Evolutionary conservation across 2,888 invertebrate species (phyloP).

Genomic region (Mesorhabditis belari): DNA sequence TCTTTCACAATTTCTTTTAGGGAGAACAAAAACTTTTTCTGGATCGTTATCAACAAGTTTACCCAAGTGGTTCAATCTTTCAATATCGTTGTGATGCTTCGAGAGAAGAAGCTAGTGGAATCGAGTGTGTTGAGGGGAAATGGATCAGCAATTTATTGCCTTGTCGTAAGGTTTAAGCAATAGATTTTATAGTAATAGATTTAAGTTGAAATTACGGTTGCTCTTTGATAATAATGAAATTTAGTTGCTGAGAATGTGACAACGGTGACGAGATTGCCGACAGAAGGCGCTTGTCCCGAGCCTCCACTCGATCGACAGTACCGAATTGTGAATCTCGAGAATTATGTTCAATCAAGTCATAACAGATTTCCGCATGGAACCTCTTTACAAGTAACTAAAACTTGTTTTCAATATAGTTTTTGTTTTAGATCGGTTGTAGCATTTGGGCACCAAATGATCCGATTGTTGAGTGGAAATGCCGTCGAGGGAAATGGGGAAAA

Average conservation of each 20-base stretch:
- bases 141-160: constrained; percentile 45
- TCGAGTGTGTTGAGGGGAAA: constrained; percentile 47
- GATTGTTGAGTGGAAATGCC: constrained; percentile 29
- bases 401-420: not conserved
- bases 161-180: constrained; percentile 22
- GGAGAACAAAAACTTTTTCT: constrained; percentile 20
- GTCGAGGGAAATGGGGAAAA: constrained; percentile 39
- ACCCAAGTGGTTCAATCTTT: constrained; percentile 50
- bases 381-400: constrained; percentile 15
- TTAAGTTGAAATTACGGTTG: no score
- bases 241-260: constrained; percentile 17
- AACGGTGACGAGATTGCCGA: constrained; percentile 7
- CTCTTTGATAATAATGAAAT: not conserved
- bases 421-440: constrained; percentile 16
- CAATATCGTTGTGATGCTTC: constrained; percentile 38
- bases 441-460: constrained; percentile 13
- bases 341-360: constrained; percentile 25
- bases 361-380: constrained; percentile 46
- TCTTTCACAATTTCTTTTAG: not conserved
- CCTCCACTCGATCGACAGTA: constrained; percentile 14
- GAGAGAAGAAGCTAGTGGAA: constrained; percentile 37
- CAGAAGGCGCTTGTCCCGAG: constrained; percentile 27
- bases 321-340: constrained; percentile 34
- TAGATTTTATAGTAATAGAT: not conserved
- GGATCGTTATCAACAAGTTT: constrained; percentile 34